A percentile compares a stretch with the other conserved stretches of the same genome.
Conservation (phyloP, 2,797 vertebrate species). For the Anniella stebbinsi region DNA sequence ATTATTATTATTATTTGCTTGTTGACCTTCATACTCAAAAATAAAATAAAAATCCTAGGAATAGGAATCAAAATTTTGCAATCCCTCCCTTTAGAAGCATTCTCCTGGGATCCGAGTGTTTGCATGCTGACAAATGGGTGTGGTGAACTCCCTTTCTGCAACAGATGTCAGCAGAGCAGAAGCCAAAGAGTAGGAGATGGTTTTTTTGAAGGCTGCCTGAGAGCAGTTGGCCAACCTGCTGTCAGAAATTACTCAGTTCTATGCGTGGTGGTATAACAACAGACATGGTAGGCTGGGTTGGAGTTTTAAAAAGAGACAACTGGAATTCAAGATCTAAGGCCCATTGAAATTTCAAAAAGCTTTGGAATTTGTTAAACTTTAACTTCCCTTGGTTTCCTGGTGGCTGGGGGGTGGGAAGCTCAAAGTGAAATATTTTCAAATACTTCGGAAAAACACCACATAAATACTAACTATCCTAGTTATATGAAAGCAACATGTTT, state of each 20-base stretch:
- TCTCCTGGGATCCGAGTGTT: slow-evolving; percentile 61
- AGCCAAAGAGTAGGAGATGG: slow-evolving; percentile 67
- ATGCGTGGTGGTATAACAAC: slow-evolving; percentile 11
- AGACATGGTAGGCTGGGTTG: slow-evolving; percentile 9
- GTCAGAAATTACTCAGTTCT: slow-evolving; percentile 32
- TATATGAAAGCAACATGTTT: not conserved
- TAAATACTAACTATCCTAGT: not conserved
- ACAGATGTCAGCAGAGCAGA: slow-evolving; percentile 69
- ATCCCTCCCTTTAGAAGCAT: slow-evolving; percentile 61
- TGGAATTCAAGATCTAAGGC: slow-evolving; percentile 1
- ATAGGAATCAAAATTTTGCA: slow-evolving; percentile 46
- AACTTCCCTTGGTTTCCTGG: slow-evolving; percentile 27
- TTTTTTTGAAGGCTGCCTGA: slow-evolving; percentile 50
- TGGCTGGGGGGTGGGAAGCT: not conserved
- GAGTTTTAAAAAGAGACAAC: slow-evolving; percentile 24
- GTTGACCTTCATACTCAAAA: slow-evolving; percentile 34
- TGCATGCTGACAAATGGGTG: slow-evolving; percentile 67
- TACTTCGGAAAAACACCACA: not conserved
- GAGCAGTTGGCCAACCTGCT: slow-evolving; percentile 39
- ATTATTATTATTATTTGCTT: too few relatives aligned
- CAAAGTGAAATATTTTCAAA: not conserved
- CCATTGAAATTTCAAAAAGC: not conserved
- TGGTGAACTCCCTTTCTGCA: slow-evolving; percentile 71
- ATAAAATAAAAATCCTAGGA: slow-evolving; percentile 54
- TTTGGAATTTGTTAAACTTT: not conserved